Percentiles rank a stretch among this genome's conserved stretches.
Evolutionary conservation across 2,113 vertebrate genomes (phyloP).

Genomic region (Corydoras sp.): DNA sequence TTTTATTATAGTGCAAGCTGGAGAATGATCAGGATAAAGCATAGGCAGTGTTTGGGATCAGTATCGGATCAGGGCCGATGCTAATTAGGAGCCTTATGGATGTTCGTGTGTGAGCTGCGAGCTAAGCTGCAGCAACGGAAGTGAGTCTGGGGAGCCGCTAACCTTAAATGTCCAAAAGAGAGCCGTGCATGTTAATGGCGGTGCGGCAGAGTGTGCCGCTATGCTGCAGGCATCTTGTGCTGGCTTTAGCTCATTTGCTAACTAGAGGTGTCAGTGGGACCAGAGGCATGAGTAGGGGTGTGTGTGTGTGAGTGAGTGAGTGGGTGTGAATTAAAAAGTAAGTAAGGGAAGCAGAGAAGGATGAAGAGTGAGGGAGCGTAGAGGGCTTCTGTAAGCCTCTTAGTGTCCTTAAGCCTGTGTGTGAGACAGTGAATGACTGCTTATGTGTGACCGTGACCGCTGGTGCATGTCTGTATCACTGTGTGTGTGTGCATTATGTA

Average conservation of each 20-base stretch:
- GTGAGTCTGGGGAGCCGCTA: conserved; percentile 55
- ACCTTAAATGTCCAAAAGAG: conserved; percentile 58
- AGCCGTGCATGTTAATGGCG: conserved; percentile 63
- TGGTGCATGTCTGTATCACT: conserved; percentile 3
- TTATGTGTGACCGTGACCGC: conserved; percentile 19
- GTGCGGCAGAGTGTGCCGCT: conserved; percentile 9
- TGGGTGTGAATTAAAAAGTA: conserved; percentile 6
- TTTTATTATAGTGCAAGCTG: background rate
- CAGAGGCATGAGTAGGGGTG: conserved; percentile 8
- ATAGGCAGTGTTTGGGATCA: background rate
- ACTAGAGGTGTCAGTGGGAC: conserved; percentile 24
- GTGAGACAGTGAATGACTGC: conserved; percentile 26
- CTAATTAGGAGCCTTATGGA: background rate
- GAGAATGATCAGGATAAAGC: background rate
- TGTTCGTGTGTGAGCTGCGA: background rate
- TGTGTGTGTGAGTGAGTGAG: conserved; percentile 1
- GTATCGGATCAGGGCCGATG: background rate
- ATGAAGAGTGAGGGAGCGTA: conserved; percentile 14
- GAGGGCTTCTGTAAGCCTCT: conserved; percentile 28
- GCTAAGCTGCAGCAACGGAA: conserved; percentile 23
- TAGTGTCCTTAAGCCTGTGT: conserved; percentile 29
- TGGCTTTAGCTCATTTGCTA: conserved; percentile 18
- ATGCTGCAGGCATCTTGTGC: conserved; percentile 11
- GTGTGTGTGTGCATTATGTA: background rate
- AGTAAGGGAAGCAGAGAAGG: background rate